phyloP scores from a whole-genome alignment of 2,888 invertebrate species.

The Drosophila pseudotalamancana region DNA sequence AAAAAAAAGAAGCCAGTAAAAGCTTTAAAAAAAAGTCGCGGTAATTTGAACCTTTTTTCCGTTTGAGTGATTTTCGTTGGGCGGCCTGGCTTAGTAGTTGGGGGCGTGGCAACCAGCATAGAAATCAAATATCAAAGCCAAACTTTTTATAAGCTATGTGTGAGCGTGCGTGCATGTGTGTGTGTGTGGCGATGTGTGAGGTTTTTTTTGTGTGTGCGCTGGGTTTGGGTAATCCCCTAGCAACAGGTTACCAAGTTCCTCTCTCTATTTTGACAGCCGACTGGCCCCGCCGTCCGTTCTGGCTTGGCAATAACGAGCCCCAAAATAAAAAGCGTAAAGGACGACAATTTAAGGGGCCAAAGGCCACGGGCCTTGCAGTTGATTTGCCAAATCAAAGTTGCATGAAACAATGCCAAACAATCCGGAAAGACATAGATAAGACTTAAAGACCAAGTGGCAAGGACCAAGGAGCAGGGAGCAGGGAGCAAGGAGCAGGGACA shows the following conservation, averaged over 20 bases:
- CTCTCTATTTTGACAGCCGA: conserved; percentile 61
- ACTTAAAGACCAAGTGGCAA: conserved; percentile 2
- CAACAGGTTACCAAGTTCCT: conserved; percentile 71
- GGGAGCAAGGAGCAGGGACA: conserved; percentile 38
- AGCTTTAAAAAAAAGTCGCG: conserved; percentile 66
- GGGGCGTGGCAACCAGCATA: conserved; percentile 36
- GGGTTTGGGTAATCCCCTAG: conserved; percentile 67
- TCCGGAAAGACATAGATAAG: conserved; percentile 49
- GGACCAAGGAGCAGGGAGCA: neutral
- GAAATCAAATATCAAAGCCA: conserved; percentile 76
- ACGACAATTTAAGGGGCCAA: conserved; percentile 16
- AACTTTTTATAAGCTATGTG: too few species aligned
- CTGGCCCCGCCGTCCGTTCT: conserved; percentile 12
- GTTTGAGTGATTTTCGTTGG: conserved; percentile 62
- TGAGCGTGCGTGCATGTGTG: neutral
- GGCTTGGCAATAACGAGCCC: conserved; percentile 16
- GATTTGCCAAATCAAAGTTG: conserved; percentile 73
- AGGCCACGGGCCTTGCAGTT: conserved; percentile 55
- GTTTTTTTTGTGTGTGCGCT: conserved; percentile 4
- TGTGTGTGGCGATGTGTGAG: conserved; percentile 8
- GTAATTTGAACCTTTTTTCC: conserved; percentile 80
- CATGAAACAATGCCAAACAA: conserved; percentile 69
- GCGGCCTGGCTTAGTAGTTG: conserved; percentile 12
- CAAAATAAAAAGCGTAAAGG: conserved; percentile 25
- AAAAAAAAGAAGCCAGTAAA: conserved; percentile 25